These are phyloP conservation scores for Clepsis dumicolana DNA, from an alignment of 2,888 invertebrate species.

Conservation along the genomic window DNA sequence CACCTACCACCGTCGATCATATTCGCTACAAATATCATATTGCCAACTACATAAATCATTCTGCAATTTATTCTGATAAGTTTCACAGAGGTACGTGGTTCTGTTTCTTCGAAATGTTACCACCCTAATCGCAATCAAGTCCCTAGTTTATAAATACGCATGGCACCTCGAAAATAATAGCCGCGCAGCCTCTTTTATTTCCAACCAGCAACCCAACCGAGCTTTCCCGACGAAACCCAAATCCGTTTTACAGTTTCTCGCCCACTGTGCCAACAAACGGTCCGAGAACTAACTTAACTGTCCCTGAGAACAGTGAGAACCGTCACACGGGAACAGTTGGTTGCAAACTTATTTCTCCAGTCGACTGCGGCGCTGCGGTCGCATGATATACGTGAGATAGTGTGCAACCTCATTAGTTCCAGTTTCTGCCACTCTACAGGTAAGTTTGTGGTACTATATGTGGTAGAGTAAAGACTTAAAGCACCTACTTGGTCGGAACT, in stretches of 20 bases:
- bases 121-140: too few relatives aligned
- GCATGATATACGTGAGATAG: neutral
- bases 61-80: too few relatives aligned
- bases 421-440: neutral
- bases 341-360: neutral
- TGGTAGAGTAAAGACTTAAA: neutral
- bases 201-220: neutral
- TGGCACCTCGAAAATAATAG: too few relatives aligned
- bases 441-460: neutral
- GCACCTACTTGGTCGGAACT: constrained; percentile 3
- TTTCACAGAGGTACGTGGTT: too few relatives aligned
- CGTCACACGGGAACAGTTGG: constrained; percentile 62
- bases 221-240: neutral
- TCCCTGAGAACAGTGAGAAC: constrained; percentile 56
- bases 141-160: too few relatives aligned
- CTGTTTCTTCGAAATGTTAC: too few relatives aligned
- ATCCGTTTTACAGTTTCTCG: constrained; percentile 18
- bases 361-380: neutral
- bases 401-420: neutral
- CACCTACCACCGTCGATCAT: too few relatives aligned
- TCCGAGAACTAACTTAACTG: constrained; percentile 57
- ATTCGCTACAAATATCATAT: too few relatives aligned
- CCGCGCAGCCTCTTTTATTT: neutral
- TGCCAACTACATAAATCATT: too few relatives aligned
- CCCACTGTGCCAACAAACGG: constrained; percentile 68